Conservation (phyloP, 2,113 vertebrate species). For the Hyla sarda region DNA sequence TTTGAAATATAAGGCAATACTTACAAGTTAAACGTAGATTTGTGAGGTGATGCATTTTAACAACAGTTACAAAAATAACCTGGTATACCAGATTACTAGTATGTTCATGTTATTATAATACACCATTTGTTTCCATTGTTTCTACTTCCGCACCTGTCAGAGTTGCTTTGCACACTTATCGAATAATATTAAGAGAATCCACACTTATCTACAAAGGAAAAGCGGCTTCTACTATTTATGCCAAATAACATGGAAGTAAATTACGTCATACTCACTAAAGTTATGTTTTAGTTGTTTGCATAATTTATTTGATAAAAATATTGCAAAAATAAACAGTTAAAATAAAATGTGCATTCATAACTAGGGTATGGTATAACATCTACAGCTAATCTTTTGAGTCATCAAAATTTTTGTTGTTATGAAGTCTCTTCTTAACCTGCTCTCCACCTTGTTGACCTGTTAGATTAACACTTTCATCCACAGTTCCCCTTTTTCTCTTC, state of each 20-base stretch:
- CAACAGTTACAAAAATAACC: no score
- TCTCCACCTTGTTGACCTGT: conserved; percentile 62
- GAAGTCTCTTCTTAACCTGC: conserved; percentile 72
- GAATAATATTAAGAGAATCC: no score
- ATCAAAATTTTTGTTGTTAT: background rate
- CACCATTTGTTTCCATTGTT: no score
- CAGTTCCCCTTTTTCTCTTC: conserved; percentile 84
- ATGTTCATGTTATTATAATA: no score
- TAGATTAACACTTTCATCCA: conserved; percentile 62
- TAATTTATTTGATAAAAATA: conserved; percentile 10
- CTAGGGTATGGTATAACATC: background rate
- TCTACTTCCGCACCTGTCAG: no score
- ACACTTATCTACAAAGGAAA: no score
- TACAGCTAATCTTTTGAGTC: background rate
- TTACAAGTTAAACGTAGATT: no score
- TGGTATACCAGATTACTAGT: no score
- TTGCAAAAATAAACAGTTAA: background rate
- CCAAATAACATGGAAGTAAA: background rate
- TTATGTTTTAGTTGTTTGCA: background rate
- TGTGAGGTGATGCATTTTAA: no score
- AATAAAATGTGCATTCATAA: background rate
- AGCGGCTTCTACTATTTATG: no score
- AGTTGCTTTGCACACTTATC: no score
- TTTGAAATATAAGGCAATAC: no score
- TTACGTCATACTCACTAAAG: background rate